Base-by-base conservation (phyloP, 2,888 invertebrate species). In the Mythimna loreyi region DNA sequence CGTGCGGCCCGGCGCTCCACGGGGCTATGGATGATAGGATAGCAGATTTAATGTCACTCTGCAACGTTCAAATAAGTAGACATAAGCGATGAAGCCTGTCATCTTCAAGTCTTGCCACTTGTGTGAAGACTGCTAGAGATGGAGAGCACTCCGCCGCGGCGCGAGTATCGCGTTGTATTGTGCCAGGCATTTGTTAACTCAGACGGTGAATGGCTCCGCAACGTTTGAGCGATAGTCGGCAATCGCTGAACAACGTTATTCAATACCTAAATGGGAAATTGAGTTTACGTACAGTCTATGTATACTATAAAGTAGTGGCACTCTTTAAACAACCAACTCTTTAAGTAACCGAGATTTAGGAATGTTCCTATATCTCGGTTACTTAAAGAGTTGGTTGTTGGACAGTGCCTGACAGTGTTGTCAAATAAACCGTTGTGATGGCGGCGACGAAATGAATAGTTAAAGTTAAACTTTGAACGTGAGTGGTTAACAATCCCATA, bases 221-320 rank as follows among this genome's bases (percentile, higher is more conserved):
- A 50, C 43, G 49, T 36, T 40, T 30, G 23, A 23, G 45, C 50
- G 58, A 58, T 70, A 66, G 9, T 58, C 52, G 60, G 52, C 59
- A 78, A 65, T 67, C 50, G 19, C 36, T 73, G 49, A 66, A 53
- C 50, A 64, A 64, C 43, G 73, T 64, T 63, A 68, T 36, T 45
- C 66, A 58, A 56, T 61, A 57, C 36, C 66, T 45, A 36, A 61
- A 58, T 49, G n/a, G 56, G 36, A 56, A 59, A 63, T 68, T 53
- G n/a, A n/a, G 40, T 47, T 65, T 19, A 43, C 36, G 33, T 36
- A 43, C 47, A 50, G 8, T 50, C 16, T 45, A 8, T 19, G 6
- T 7, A n/a, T 43, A 19, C 11, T 36, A 40, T 40, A 49, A 13
- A 13, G 19, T 2, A 25, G 33, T 13, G n/a, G 8, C 52, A 9